Percentiles rank a stretch among this genome's conserved stretches.
Evolutionary conservation across 2,888 invertebrate genomes (phyloP).

Genomic region (Caenorhabditis doughertyi): DNA sequence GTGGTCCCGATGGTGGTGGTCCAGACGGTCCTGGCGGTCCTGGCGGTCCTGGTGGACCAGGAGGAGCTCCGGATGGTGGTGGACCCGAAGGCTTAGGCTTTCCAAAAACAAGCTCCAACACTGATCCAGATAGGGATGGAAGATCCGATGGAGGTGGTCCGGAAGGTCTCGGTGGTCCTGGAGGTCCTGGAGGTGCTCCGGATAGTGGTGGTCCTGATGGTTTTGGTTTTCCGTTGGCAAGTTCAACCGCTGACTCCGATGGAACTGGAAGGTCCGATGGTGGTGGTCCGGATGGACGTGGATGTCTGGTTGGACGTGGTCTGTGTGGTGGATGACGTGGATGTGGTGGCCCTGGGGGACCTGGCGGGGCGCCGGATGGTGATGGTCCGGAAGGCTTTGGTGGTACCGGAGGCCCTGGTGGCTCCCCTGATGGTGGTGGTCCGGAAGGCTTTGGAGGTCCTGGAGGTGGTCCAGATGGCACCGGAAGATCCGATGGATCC

Average conservation of each 20-base stretch:
- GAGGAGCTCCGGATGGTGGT: slow-evolving; percentile 20
- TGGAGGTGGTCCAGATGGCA: slow-evolving; percentile 24
- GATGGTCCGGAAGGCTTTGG: slow-evolving; percentile 6
- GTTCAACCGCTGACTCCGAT: too few relatives aligned
- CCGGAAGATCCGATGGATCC: slow-evolving; percentile 21
- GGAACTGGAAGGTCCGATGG: slow-evolving; percentile 31
- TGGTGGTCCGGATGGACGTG: slow-evolving; percentile 27
- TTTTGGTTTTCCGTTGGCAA: neutral
- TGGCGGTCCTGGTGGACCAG: slow-evolving; percentile 18
- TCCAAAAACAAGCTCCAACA: too few relatives aligned
- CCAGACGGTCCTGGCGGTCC: slow-evolving; percentile 12
- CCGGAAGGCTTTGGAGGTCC: slow-evolving; percentile 1
- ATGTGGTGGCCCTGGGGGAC: slow-evolving; percentile 17
- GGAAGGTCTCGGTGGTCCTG: slow-evolving; percentile 9
- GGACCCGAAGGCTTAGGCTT: too few relatives aligned
- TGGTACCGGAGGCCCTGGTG: slow-evolving; percentile 3
- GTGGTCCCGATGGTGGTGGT: slow-evolving; percentile 7
- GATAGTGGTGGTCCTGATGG: slow-evolving; percentile 19
- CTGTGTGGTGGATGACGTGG: slow-evolving; percentile 17
- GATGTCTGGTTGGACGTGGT: neutral
- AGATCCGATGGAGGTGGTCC: slow-evolving; percentile 13
- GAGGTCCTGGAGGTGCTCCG: slow-evolving; percentile 14
- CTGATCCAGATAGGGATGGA: neutral
- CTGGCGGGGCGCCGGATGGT: slow-evolving; percentile 9
- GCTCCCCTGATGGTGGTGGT: slow-evolving; percentile 31